Base-by-base conservation (phyloP, 1,140 invertebrate species). In the Oppia nitens region DNA sequence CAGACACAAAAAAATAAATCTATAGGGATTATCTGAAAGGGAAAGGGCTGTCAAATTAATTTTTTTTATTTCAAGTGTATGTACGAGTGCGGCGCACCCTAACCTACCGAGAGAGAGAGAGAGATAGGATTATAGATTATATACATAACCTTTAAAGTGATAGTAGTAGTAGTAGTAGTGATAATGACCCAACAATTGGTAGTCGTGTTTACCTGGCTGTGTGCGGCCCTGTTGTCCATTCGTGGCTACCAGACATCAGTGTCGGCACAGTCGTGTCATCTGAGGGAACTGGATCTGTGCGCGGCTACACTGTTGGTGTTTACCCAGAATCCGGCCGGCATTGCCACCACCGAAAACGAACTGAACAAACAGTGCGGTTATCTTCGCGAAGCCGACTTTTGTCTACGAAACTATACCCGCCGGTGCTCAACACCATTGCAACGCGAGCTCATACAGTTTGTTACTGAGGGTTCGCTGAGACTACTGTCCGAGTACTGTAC, bases 401-500 rank as follows among this genome's bases (percentile, higher is more conserved):
- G 66, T 28, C 63, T 68, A 28, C 59, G 54, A 9, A 68, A 68
- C 45, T 68, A 62, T 51, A 68, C 66, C 12, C 21, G 57, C 2
- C 48, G 64, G 26, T 67, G 66, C 53, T 58, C 61, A 47, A 67
- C 66, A 2, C 63, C 63, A 3, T 32, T 67, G 0, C 66, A 68
- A 55, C 53, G 64, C 12, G 66, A 67, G 60, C 45, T 68, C 14
- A 59, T 68, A 2, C 49, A 54, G 45, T 67, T 68, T 32, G 55
- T 67, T 1, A 64, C 61, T 28, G 66, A 68, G 59, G 66, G 66
- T 23, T 56, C 55, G 3, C 61, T 59, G 24, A 59, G 65, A 28
- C 49, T 68, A 20, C 45, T 68, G 6, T 53, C 49, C 6, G 64
- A 68, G 60, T 68, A 66, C 47, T 68, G 66, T 23, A 66, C 63